These are phyloP conservation scores for Otolemur garnettii DNA, from an alignment of 2,113 vertebrate species.

Conservation along the genomic window DNA sequence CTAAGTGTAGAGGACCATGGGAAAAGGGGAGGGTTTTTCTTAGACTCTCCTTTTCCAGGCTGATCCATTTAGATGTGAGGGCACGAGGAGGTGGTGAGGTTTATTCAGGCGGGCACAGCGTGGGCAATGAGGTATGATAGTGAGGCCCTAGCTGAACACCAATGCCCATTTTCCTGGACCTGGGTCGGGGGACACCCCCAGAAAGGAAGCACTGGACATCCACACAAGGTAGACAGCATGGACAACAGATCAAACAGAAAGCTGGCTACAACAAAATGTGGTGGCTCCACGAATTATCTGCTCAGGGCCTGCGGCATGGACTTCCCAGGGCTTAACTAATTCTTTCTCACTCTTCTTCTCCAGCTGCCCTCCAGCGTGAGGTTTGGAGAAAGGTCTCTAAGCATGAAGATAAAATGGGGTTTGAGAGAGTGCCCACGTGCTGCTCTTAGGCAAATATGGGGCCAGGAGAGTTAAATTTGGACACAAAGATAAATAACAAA, in stretches of 20 bases:
- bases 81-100: background rate
- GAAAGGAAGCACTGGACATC: background rate
- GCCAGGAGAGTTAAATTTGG: background rate
- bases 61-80: background rate
- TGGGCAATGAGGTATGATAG: background rate
- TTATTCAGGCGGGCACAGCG: background rate
- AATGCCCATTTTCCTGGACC: background rate
- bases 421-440: background rate
- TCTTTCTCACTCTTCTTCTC: background rate
- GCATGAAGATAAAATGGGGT: background rate
- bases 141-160: background rate
- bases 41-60: background rate
- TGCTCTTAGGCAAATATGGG: background rate
- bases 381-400: background rate
- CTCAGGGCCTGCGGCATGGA: background rate
- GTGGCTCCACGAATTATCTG: background rate
- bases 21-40: background rate
- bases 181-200: background rate
- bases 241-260: background rate
- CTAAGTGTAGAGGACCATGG: background rate
- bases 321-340: background rate
- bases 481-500: background rate
- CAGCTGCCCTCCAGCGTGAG: background rate
- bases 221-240: background rate
- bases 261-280: fast-evolving